These are phyloP conservation scores for Epiblema foenella DNA, from an alignment of 2,888 invertebrate genomes.

Conservation along the genomic window DNA sequence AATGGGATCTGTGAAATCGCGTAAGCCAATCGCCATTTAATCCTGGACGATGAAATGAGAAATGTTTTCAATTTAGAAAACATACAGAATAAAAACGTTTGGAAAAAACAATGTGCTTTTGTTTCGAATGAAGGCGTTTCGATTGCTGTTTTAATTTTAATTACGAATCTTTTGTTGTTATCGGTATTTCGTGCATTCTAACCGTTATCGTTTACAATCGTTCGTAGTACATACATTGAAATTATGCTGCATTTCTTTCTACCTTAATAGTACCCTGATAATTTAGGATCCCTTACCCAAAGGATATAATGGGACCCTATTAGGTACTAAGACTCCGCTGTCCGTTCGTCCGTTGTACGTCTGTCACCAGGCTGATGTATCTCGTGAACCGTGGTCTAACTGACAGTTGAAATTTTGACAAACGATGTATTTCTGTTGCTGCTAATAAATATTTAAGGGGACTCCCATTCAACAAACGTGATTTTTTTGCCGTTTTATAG, in stretches of 20 bases:
- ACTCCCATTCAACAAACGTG: too few relatives aligned
- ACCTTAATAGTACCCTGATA: too few relatives aligned
- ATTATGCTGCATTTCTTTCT: not conserved
- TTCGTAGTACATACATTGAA: not conserved
- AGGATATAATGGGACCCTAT: too few relatives aligned
- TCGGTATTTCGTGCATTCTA: not conserved
- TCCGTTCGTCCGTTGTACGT: too few relatives aligned
- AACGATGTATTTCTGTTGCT: too few relatives aligned
- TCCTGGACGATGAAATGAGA: conserved; percentile 43
- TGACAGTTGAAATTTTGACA: too few relatives aligned
- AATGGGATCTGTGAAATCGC: conserved; percentile 43
- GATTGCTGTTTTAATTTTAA: conserved; percentile 15
- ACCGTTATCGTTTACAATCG: not conserved
- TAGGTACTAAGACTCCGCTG: too few relatives aligned
- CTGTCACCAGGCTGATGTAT: too few relatives aligned
- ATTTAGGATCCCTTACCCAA: too few relatives aligned
- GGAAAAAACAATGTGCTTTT: conserved; percentile 36
- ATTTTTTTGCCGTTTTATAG: too few relatives aligned
- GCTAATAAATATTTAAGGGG: too few relatives aligned
- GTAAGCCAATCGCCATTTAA: conserved; percentile 45
- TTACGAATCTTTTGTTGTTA: conserved; percentile 9
- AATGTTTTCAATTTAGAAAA: conserved; percentile 45
- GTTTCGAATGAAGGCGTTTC: conserved; percentile 22
- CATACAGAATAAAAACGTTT: conserved; percentile 38
- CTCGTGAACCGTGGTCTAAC: too few relatives aligned